Evolutionary conservation across 2,797 vertebrate species (phyloP), one percentile per base, ranked within the genome.

Genomic region (Anas capensis): DNA sequence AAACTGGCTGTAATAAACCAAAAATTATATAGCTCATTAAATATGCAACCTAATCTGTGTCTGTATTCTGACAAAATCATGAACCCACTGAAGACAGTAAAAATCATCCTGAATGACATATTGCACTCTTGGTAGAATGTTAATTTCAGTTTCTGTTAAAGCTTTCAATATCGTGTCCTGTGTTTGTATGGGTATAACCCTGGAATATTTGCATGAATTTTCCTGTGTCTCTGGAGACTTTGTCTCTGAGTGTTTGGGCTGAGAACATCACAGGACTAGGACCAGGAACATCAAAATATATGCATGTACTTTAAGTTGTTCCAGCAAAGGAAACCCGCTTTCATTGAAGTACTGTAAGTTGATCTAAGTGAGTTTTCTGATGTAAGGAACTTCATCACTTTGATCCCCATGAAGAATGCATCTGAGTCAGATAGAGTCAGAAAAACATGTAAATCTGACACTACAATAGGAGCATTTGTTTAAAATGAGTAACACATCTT

Each of bases 401-500:
- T 95, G 91, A 95, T 97, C 94, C 75, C 68, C 83, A 23, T 92
- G 92, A 96, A 96, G 91, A 94, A 95, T 91, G 80, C 69, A 77
- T 85, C 90, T 61, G 48, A 92, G 51, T 71, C 33, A 90, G 51
- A 54, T 24, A 54, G 65, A 88, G 94, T 56, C 94, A 96, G 90
- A 93, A 92, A 92, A 92, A 70, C 86, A 92, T 88, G 94, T 94
- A 92, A 94, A 96, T 86, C 91, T 92, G 60, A 90, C 70, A 73
- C 93, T 95, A 88, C 91, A 71, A 79, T 77, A 77, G 68, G 71
- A 95, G 93, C 91, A 93, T 94, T 97, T 96, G 92, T 93, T 95
- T 96, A 82, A 96, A 95, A 93, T 86, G 76, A 93, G 73, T 88
- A 95, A 93, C 82, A 92, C 65, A 92, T 96, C 95, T 91, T 83